Base-by-base conservation (phyloP, 2,797 vertebrate species). In the Aulostomus chinensis region DNA sequence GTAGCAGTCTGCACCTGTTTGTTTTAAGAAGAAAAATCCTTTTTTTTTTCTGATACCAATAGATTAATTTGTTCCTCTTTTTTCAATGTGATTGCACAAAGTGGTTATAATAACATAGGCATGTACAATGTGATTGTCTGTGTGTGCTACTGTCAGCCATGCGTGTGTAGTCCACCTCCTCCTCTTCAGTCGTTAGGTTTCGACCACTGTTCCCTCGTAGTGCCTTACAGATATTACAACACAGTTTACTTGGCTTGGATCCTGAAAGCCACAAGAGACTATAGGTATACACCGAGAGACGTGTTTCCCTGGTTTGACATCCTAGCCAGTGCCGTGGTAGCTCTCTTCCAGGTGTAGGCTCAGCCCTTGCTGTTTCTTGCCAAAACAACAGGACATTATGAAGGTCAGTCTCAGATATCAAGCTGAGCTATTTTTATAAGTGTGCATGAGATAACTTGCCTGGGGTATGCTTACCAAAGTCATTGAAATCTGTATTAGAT, bases 161-260 rank as follows among this genome's bases (percentile, higher is more conserved):
- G 88, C 88, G 86, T 81, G 85, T 77, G 84, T 80, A 77, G 88
- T 87, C 90, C 86, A 88, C 91, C 89, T 90, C 70, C 88, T 84
- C 88, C 84, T 91, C 84, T 89, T 82, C 89, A 76, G 88, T 92
- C 91, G 13, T 73, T 93, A 91, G 91, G 89, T 74, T 92, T 91
- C 86, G 75, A 83, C 89, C 93, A 89, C 93, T 89, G 87, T 94
- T 94, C 93, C 95, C 93, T 96, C 83, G 93, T 98, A 99, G 97
- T 99, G 97, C 97, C 97, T 99, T 99, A 99, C 94, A 90, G 73
- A 94, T 92, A 89, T 88, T 91, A 91, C 87, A 81, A 94, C 35
- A 91, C 88, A 72, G 92, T 92, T 94, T 93, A 92, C 93, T 91
- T 85, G 91, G 83, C 92, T 92, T 91, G 90, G 89, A 90, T 81